These are phyloP conservation scores for Struthidea cinerea DNA, from an alignment of 2,113 vertebrate species.

Conservation along the genomic window DNA sequence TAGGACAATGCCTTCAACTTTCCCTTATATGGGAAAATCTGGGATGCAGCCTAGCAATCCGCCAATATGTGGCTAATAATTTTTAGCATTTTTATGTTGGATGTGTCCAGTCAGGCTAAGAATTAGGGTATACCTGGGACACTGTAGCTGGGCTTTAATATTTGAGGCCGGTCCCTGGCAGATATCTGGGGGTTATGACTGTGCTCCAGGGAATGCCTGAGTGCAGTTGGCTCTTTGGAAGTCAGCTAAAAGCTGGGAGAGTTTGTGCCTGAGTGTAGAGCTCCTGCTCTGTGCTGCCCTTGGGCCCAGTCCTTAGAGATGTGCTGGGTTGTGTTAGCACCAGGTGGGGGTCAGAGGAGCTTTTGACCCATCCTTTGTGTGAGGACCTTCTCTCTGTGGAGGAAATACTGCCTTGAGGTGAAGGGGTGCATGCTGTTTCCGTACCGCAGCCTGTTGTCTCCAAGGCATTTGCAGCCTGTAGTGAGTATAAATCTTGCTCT, in stretches of 20 bases:
- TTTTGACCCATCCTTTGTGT: neutral
- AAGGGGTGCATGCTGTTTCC: neutral
- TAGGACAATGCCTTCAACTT: slow-evolving; percentile 54
- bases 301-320: neutral
- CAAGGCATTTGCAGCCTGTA: neutral
- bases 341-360: neutral
- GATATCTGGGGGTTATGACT: neutral
- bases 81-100: neutral
- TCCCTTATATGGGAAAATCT: slow-evolving; percentile 64
- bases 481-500: neutral
- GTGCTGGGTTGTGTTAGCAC: neutral
- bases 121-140: neutral
- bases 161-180: neutral
- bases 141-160: neutral
- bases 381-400: neutral
- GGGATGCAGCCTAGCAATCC: slow-evolving; percentile 13
- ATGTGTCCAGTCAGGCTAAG: neutral
- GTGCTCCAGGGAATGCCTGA: neutral
- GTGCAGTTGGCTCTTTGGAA: neutral
- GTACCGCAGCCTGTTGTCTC: neutral
- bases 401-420: neutral
- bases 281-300: neutral
- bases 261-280: neutral
- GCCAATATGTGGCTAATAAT: slow-evolving; percentile 3
- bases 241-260: neutral